Evolutionary conservation across 2,113 vertebrate species (phyloP), one percentile per base, ranked within the genome.

Genomic region (Forbesichthys papilliferus): DNA sequence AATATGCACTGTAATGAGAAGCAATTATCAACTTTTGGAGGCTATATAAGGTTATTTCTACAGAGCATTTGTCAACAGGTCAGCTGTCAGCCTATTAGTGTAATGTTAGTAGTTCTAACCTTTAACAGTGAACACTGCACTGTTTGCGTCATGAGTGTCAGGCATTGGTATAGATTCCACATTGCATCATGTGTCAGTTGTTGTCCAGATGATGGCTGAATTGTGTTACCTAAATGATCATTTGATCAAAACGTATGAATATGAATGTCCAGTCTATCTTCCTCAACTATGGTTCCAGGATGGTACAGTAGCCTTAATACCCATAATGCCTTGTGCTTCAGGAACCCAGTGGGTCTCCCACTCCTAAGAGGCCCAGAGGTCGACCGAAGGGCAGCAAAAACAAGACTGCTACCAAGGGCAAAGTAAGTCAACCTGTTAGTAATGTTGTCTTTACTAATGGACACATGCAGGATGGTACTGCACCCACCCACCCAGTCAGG

Each of bases 311-410:
- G 4, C 18, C 36, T 54, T 54, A n/a, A 14, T n/a, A 14, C 52
- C 4, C n/a, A 7, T 64, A 16, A 14, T 47, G 14, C 12, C 12
- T 33, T 18, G 56, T 18, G 11, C 88, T 92, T 88, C 92, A 97
- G 94, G 96, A 98, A 64, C 93, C 96, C 73, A 97, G 95, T 0
- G 96, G 95, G 68, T 96, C 96, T 69, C 96, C 96, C 0, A 92
- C 93, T 85, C 94, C 95, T 60, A 99, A 98, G 94, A 95, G 95
- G 93, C 92, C 96, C 83, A 93, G 96, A 64, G 96, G 96, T 79
- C 92, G 97, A 80, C 97, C 96, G 0, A 98, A 96, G 93, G 97
- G 96, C 79, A 98, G 96, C 92, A 98, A 95, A 90, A 98, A 98
- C 91, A 98, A 98, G 92, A 69, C 92, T 1, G 51, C 88, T 34